Percentiles rank a stretch among this genome's conserved stretches.
phyloP scores from a whole-genome alignment of 2,888 invertebrate genomes.

The Lucinisca nassula region DNA sequence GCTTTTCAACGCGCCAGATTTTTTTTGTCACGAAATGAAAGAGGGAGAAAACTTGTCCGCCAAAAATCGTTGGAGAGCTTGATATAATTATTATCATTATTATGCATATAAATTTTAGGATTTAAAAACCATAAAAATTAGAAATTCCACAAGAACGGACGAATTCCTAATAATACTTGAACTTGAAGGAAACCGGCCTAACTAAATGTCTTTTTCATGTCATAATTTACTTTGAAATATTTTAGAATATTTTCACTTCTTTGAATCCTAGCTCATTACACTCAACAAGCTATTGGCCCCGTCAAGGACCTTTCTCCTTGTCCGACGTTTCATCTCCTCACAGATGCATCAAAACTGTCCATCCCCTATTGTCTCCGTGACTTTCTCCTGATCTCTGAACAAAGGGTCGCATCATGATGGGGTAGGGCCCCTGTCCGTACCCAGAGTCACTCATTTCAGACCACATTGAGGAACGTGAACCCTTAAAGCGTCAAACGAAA shows the following conservation, averaged over 20 bases:
- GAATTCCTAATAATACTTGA: constrained; percentile 6
- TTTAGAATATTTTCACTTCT: not conserved
- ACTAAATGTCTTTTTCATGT: constrained; percentile 11
- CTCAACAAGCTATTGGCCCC: constrained; percentile 10
- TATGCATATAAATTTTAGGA: constrained; percentile 1
- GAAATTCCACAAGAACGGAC: not conserved
- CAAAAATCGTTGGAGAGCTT: no score
- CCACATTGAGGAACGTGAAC: constrained; percentile 30
- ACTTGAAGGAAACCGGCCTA: not conserved
- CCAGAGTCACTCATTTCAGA: constrained; percentile 38
- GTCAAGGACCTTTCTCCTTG: constrained; percentile 16
- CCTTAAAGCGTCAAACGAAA: no score
- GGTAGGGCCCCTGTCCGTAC: constrained; percentile 30
- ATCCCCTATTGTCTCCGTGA: constrained; percentile 33
- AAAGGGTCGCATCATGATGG: constrained; percentile 29
- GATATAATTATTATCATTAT: no score
- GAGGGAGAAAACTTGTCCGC: no score
- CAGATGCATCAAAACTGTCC: constrained; percentile 16
- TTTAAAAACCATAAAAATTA: not conserved
- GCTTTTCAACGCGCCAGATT: no score
- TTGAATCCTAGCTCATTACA: not conserved
- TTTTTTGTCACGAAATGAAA: no score
- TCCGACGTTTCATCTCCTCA: constrained; percentile 7
- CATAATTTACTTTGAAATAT: constrained; percentile 11
- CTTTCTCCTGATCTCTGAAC: constrained; percentile 18